Evolutionary conservation across 2,113 vertebrate species (phyloP).

Genomic region (Amia ocellicauda): DNA sequence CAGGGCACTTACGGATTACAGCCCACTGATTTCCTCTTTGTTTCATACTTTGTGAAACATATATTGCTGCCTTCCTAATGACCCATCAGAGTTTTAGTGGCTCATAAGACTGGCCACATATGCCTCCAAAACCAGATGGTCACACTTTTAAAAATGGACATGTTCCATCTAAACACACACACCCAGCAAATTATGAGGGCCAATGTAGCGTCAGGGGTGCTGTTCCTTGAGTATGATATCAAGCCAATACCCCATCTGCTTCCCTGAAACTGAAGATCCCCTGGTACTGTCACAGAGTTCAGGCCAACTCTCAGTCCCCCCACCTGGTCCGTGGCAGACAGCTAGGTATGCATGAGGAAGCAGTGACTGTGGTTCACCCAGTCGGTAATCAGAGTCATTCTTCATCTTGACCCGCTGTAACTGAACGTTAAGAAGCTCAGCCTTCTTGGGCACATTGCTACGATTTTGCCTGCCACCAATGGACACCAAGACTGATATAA

Average conservation of each 20-base stretch:
- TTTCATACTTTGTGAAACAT: too few species aligned
- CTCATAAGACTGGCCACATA: not conserved
- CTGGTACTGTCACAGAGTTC: not conserved
- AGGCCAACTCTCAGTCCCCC: not conserved
- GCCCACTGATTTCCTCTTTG: too few species aligned
- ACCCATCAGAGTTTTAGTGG: not conserved
- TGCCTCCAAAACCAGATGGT: not conserved
- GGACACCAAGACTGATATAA: too few species aligned
- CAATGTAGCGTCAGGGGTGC: not conserved
- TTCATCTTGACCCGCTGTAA: too few species aligned
- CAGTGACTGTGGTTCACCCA: not conserved
- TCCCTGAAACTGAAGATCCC: not conserved
- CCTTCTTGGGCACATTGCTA: too few species aligned
- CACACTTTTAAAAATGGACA: not conserved
- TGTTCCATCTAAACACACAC: not conserved
- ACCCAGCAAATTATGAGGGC: not conserved
- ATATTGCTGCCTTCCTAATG: not conserved
- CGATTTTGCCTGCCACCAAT: too few species aligned
- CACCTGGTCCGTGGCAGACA: not conserved
- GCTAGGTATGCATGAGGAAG: not conserved
- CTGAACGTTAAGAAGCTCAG: too few species aligned
- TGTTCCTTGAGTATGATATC: not conserved
- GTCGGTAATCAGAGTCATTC: not conserved
- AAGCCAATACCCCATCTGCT: not conserved
- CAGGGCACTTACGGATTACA: too few species aligned